Conservation (phyloP, 2,888 invertebrate species). For the Lysandra bellargus region DNA sequence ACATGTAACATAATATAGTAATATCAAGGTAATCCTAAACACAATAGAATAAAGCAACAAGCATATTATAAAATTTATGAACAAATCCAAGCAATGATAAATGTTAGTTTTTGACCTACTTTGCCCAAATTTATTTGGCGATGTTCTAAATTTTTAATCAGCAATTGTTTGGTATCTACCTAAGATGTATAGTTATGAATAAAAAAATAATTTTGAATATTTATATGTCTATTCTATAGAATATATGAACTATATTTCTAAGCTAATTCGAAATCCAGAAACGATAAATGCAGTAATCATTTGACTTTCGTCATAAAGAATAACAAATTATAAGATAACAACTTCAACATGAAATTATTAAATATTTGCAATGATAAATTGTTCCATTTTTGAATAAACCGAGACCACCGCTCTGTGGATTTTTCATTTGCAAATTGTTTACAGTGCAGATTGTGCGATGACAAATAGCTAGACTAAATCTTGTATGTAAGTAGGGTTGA, state of each 20-base stretch:
- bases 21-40: too few species aligned
- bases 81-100: not conserved
- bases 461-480: constrained; percentile 29
- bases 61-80: not conserved
- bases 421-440: constrained; percentile 29
- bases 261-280: not conserved
- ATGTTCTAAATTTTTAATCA: not conserved
- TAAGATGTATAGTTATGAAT: not conserved
- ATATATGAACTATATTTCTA: not conserved
- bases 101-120: not conserved
- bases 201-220: not conserved
- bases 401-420: constrained; percentile 3
- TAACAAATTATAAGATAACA: constrained; percentile 1
- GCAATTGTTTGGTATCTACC: not conserved
- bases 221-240: not conserved
- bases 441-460: constrained; percentile 23
- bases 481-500: constrained; percentile 13
- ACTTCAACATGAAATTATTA: constrained; percentile 6
- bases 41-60: not conserved
- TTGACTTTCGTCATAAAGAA: not conserved
- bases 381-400: constrained; percentile 19
- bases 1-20: too few species aligned
- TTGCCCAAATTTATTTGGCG: not conserved
- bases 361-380: constrained; percentile 19
- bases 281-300: not conserved